Evolutionary conservation across 2,888 invertebrate species (phyloP).

Genomic region (Hesperia comma): DNA sequence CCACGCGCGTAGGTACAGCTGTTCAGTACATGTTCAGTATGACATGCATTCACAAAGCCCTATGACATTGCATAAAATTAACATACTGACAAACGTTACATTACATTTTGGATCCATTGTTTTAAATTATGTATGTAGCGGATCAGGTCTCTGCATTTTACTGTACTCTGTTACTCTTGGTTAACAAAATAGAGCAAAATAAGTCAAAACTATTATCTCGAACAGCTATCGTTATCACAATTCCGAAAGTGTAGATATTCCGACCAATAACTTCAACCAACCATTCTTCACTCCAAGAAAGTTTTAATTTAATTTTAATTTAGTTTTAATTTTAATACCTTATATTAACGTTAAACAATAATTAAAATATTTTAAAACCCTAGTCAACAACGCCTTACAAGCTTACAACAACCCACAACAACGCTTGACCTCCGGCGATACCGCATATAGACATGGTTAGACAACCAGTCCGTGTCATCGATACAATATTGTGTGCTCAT

Average conservation of each 20-base stretch:
- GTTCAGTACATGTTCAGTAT: too few relatives aligned
- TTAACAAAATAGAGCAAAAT: too few relatives aligned
- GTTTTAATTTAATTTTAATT: too few relatives aligned
- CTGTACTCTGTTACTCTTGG: not conserved
- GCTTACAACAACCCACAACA: not conserved
- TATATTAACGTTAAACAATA: not conserved
- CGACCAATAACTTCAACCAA: too few relatives aligned
- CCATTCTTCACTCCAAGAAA: not conserved
- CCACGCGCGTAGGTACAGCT: too few relatives aligned
- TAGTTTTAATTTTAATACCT: too few relatives aligned
- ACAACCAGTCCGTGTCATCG: constrained; percentile 8
- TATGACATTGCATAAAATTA: not conserved
- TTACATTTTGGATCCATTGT: constrained; percentile 11
- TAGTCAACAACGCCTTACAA: not conserved
- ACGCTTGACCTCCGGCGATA: constrained; percentile 10
- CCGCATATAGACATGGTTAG: constrained; percentile 15
- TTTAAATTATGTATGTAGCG: constrained; percentile 9
- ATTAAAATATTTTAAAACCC: not conserved
- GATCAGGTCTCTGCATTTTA: not conserved
- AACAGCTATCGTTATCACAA: too few relatives aligned
- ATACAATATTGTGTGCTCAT: constrained; percentile 8
- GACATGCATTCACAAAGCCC: not conserved
- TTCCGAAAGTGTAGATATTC: too few relatives aligned
- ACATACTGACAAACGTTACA: constrained; percentile 1
- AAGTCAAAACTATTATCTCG: too few relatives aligned